Evolutionary conservation across 2,797 vertebrate species (phyloP), one percentile per base, ranked within the genome.

Genomic region (Thripadectes ignobilis): DNA sequence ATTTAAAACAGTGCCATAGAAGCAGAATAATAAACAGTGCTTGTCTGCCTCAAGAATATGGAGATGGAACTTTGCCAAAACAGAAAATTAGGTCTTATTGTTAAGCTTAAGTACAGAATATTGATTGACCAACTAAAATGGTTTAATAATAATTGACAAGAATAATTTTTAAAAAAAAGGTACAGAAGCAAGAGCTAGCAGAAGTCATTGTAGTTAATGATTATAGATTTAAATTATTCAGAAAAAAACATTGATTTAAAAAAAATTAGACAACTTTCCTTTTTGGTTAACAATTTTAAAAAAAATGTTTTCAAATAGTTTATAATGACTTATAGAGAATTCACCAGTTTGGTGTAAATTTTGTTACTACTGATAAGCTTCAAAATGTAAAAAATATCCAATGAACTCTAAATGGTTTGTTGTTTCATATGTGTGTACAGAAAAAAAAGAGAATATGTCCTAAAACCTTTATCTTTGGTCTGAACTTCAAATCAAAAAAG

Each of bases 51-150:
- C 36, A 88, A n/a, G 32, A 85, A 72, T 10, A 74, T n/a, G 30
- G 87, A 91, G 29, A 10, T 61, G 39, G 15, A 81, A 73, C 19
- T 93, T 88, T 73, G 38, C 29, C 26, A 86, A 80, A 93, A 72
- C 23, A 48, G 10, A 61, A n/a, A 90, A 92, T 80, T 87, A 72
- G 7, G 20, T 72, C 67, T 89, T 80, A 38, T 19, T 55, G 26
- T 10, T 67, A 57, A 85, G 20, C 32, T 63, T 84, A 61, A 81
- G 11, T 74, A 79, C 12, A 58, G 52, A 71, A 68, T 11, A 54
- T 43, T 67, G 36, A 91, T 29, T 59, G 7, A 78, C 4, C 16
- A 81, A 67, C n/a, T 75, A 12, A 72, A 92, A 55, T 45, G 2
- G 3, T 77, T 90, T 89, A 74, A 83, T 49, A 61, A 78, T 34